Percentiles rank a stretch among this genome's conserved stretches.
Conservation (phyloP, 2,797 vertebrate genomes). For the Paguma larvata region DNA sequence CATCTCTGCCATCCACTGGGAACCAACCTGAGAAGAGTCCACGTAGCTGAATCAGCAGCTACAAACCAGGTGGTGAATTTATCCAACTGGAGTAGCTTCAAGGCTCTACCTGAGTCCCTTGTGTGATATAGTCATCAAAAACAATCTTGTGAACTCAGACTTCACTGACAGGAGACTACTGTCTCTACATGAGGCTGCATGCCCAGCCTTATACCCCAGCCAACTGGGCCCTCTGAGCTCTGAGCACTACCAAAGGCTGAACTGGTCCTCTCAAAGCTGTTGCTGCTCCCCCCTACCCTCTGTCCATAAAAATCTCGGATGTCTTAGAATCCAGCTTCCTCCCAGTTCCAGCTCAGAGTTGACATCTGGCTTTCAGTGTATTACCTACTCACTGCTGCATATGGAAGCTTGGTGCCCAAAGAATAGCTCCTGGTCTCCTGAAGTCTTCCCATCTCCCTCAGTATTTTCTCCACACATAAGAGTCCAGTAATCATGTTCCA, state of each 20-base stretch:
- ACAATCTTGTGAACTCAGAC: constrained; percentile 53
- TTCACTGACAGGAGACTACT: neutral
- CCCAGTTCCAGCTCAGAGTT: neutral
- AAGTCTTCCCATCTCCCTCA: neutral
- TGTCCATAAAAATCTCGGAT: neutral
- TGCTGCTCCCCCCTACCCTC: neutral
- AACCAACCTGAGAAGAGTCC: neutral
- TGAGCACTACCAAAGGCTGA: neutral
- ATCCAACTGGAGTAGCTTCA: neutral
- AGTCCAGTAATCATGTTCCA: neutral
- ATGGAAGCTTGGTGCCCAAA: neutral
- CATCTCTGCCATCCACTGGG: neutral
- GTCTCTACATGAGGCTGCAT: neutral
- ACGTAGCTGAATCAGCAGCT: neutral
- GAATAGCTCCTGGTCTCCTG: neutral
- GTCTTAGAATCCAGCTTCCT: neutral
- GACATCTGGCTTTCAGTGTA: neutral
- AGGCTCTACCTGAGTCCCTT: neutral
- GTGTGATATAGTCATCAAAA: constrained; percentile 49
- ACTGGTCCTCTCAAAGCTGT: neutral
- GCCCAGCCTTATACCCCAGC: neutral
- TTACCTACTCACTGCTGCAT: neutral
- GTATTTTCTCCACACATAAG: neutral
- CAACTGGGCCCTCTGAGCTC: neutral
- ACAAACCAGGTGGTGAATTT: constrained; percentile 3